phyloP scores from a whole-genome alignment of 1,140 invertebrate species.

The Trypoxylus dichotomus region DNA sequence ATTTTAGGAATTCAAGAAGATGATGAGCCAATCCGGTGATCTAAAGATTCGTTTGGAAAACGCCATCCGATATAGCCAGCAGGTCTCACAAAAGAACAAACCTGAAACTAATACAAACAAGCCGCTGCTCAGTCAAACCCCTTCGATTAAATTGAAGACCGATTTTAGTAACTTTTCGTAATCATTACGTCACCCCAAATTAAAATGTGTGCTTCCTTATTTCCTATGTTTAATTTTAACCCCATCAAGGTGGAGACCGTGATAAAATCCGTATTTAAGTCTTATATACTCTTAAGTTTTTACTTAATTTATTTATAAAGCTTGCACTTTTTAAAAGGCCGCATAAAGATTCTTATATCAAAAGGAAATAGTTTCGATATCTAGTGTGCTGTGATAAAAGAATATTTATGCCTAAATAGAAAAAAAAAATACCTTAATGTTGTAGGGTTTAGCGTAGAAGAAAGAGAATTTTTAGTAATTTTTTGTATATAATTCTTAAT shows the following conservation, averaged over 20 bases:
- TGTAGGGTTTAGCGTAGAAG: background rate
- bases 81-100: constrained; percentile 55
- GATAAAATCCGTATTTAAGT: no score
- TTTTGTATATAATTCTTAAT: no score
- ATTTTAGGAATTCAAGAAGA: constrained; percentile 81
- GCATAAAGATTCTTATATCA: background rate
- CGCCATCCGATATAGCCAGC: constrained; percentile 78
- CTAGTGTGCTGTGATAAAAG: background rate
- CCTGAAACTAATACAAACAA: constrained; percentile 50
- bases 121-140: constrained; percentile 62
- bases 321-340: background rate
- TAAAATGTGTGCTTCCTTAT: background rate
- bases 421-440: background rate
- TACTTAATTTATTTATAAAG: constrained; percentile 5
- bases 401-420: background rate
- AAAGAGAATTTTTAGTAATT: no score
- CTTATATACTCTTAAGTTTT: no score
- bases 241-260: background rate
- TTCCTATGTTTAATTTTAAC: background rate
- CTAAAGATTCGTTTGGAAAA: constrained; percentile 81
- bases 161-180: constrained; percentile 92
- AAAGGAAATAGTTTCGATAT: background rate
- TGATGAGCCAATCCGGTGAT: constrained; percentile 81
- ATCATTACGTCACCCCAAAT: constrained; percentile 28
- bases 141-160: constrained; percentile 92